Conservation (phyloP, 2,797 vertebrate genomes). For the Liparis tanakae region DNA sequence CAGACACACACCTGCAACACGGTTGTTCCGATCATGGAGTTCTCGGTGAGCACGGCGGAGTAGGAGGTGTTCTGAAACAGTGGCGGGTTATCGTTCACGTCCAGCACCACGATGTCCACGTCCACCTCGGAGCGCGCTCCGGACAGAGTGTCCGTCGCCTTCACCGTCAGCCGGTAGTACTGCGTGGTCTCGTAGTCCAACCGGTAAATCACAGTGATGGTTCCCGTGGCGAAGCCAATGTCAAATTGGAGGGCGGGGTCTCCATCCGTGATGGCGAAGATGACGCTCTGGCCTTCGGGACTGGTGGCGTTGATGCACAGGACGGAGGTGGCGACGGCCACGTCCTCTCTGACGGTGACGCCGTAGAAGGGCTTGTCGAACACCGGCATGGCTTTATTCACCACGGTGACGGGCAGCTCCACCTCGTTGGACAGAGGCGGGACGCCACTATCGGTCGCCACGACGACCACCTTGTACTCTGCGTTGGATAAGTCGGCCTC, state of each 20-base stretch:
- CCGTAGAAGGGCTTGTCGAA: slow-evolving; percentile 97
- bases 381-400: slow-evolving; percentile 96
- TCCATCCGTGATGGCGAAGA: slow-evolving; percentile 92
- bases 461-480: slow-evolving; percentile 88
- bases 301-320: slow-evolving; percentile 92
- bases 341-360: slow-evolving; percentile 89
- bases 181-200: slow-evolving; percentile 92
- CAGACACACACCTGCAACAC: slow-evolving; percentile 80
- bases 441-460: slow-evolving; percentile 90
- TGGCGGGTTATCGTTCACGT: slow-evolving; percentile 94
- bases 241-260: slow-evolving; percentile 92
- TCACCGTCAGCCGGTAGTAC: slow-evolving; percentile 90
- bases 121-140: slow-evolving; percentile 92
- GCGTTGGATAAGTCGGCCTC: slow-evolving; percentile 89
- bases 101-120: slow-evolving; percentile 92
- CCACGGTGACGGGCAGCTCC: slow-evolving; percentile 89
- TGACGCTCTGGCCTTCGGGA: slow-evolving; percentile 90
- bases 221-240: slow-evolving; percentile 93
- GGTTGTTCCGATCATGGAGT: slow-evolving; percentile 88
- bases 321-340: slow-evolving; percentile 86
- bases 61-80: slow-evolving; percentile 88
- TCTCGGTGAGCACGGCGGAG: slow-evolving; percentile 86
- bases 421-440: slow-evolving; percentile 89
- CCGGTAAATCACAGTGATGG: slow-evolving; percentile 87
- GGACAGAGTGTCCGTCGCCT: slow-evolving; percentile 91